Base-by-base conservation (phyloP, 2,797 vertebrate genomes). In the Synanceia verrucosa region DNA sequence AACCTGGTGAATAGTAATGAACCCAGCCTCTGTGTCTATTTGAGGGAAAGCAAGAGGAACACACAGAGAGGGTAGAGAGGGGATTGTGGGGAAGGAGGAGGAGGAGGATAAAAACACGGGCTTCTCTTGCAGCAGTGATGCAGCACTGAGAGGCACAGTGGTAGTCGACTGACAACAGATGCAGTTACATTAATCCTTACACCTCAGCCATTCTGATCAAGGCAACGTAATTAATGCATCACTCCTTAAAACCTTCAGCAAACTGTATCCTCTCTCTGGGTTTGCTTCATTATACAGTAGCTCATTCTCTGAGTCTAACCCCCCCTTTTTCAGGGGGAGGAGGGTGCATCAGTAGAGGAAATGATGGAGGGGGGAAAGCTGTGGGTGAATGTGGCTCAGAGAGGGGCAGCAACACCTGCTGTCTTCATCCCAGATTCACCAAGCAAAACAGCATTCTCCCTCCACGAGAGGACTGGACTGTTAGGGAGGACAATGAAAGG, bases 1-100 rank as follows among this genome's bases (percentile, higher is more conserved):
- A 89, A 94, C 91, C 91, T 91, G 91, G 89, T 94, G 94, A 94
- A 94, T 94, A 94, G 92, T 93, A 94, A 95, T 95, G 94, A 95
- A 93, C 86, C 84, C 24, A 88, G 86, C 81, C 91, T 91, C 88
- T 89, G 93, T 92, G 91, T 93, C 91, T 94, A 89, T 94, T 92
- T 92, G 88, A 87, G 89, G 83, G 89, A 81, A 86, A 86, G 88
- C 75, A 60, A 85, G 85, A 90, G 88, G 63, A 82, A 86, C 81
- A 81, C 76, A 37, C 81, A 66, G 76, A 79, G 70, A 72, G 79
- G 43, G 73, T 43, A 43, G 72, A 75, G 74, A 77, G 78, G 81
- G 71, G 76, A 72, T 72, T 71, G 71, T 50, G 73, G 64, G 73
- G 75, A 61, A 58, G 63, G 63, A 46, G 41, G 64, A 47, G 55